Evolutionary conservation across 2,797 vertebrate species (phyloP).

Genomic region (Tiaroga cobitis): DNA sequence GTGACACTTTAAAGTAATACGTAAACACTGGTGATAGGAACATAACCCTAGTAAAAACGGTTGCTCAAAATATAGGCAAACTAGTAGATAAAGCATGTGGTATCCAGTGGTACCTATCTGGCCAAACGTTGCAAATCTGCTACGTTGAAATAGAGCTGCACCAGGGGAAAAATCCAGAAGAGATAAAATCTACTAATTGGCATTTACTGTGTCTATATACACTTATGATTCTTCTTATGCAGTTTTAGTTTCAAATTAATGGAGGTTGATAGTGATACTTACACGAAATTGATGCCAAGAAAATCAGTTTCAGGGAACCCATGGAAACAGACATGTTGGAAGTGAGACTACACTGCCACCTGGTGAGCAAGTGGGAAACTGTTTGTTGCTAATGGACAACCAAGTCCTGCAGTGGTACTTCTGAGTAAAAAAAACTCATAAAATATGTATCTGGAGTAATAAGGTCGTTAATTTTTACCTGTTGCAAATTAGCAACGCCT

Average conservation of each 20-base stretch:
- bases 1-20: background rate
- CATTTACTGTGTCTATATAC: background rate
- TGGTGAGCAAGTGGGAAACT: background rate
- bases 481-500: background rate
- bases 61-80: conserved; percentile 34
- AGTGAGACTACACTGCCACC: background rate
- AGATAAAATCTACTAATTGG: conserved; percentile 14
- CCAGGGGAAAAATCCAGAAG: background rate
- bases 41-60: conserved; percentile 34
- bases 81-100: conserved; percentile 18
- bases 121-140: conserved; percentile 2
- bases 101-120: background rate
- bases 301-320: too few species aligned
- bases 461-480: background rate
- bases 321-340: background rate
- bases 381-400: conserved; percentile 15
- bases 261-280: too few species aligned
- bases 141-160: background rate
- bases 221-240: background rate
- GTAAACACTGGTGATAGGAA: conserved; percentile 3
- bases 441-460: background rate
- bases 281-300: too few species aligned
- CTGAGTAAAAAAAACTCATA: background rate
- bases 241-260: too few species aligned
- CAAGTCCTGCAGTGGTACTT: conserved; percentile 10